These are phyloP conservation scores for Crypturellus undulatus DNA, from an alignment of 2,113 vertebrate genomes.

Conservation along the genomic window DNA sequence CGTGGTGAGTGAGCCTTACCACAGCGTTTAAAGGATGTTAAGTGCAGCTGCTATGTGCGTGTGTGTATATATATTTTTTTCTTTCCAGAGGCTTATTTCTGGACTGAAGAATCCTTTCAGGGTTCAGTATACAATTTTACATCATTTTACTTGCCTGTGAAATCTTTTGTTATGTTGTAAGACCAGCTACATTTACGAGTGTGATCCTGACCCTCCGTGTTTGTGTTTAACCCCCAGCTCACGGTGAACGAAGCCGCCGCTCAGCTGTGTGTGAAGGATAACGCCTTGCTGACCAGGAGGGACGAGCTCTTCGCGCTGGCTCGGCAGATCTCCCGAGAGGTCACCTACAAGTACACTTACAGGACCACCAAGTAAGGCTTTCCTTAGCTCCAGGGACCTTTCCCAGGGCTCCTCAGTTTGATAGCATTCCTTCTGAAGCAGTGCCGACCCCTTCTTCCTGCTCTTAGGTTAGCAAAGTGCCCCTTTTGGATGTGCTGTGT, in stretches of 20 bases:
- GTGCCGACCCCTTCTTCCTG: neutral
- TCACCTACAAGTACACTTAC: slow-evolving; percentile 97
- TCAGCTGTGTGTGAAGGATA: slow-evolving; percentile 93
- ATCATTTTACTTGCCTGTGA: neutral
- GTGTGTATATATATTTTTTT: neutral
- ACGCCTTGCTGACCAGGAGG: slow-evolving; percentile 89
- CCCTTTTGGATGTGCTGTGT: neutral
- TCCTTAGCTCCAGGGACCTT: neutral
- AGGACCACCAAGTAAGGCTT: slow-evolving; percentile 92
- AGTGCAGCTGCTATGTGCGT: neutral
- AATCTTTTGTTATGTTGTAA: neutral
- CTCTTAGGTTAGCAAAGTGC: neutral
- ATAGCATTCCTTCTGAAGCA: neutral
- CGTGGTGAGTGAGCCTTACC: neutral
- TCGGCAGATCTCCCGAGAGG: slow-evolving; percentile 94
- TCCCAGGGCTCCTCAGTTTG: neutral
- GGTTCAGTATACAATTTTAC: neutral
- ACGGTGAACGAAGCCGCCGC: slow-evolving; percentile 97
- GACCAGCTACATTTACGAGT: neutral
- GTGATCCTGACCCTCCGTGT: neutral
- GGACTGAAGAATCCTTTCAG: neutral
- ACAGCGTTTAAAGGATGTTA: neutral
- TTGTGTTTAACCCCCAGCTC: slow-evolving; percentile 80
- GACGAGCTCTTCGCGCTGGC: slow-evolving; percentile 95
- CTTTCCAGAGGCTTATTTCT: neutral